phyloP scores from a whole-genome alignment of 2,888 invertebrate genomes.

The Chydorus sphaericus region DNA sequence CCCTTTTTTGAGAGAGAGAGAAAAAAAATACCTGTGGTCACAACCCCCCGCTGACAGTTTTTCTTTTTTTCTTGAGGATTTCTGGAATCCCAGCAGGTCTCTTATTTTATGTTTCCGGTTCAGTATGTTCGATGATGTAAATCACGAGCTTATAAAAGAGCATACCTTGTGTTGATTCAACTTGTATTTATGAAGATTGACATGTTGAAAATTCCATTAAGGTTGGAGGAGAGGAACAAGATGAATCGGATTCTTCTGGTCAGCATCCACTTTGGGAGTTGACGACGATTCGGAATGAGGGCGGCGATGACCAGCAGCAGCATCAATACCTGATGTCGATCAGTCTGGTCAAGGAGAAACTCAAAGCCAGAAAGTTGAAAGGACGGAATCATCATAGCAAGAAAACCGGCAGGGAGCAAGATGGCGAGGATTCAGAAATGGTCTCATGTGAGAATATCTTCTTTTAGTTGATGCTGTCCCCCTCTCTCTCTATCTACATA shows the following conservation, averaged over 20 bases:
- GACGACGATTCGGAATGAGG: background rate
- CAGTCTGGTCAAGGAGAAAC: background rate
- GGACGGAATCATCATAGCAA: background rate
- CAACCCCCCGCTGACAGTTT: background rate
- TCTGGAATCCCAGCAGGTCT: background rate
- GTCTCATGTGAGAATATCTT: too few species aligned
- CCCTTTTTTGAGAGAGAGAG: background rate
- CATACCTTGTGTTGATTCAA: too few species aligned
- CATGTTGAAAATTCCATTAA: too few species aligned
- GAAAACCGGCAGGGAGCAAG: background rate
- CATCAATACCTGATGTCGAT: background rate
- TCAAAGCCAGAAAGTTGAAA: background rate
- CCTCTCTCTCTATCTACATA: too few species aligned
- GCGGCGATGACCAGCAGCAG: background rate
- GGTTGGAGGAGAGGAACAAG: too few species aligned
- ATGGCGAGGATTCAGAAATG: background rate
- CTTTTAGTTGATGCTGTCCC: too few species aligned
- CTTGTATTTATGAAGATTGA: too few species aligned
- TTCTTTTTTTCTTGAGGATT: background rate
- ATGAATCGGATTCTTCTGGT: too few species aligned
- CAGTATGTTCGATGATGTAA: background rate
- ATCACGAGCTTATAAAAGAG: too few species aligned
- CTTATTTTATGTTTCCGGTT: conserved; percentile 5
- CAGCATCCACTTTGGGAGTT: too few species aligned
- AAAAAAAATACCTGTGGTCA: background rate